These are phyloP conservation scores for Caenorhabditis briggsae DNA, from an alignment of 1,140 invertebrate genomes.

Conservation along the genomic window DNA sequence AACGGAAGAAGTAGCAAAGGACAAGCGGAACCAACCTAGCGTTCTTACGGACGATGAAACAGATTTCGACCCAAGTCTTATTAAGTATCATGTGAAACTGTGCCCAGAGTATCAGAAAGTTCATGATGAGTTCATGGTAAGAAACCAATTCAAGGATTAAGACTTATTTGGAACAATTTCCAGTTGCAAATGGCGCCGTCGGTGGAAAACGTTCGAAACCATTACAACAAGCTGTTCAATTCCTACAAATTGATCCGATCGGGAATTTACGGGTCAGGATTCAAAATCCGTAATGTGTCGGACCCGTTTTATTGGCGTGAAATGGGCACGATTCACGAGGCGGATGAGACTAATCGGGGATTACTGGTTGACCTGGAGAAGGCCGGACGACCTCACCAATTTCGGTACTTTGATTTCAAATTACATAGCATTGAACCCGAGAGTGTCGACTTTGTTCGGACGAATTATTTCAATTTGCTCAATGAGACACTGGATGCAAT, in stretches of 20 bases:
- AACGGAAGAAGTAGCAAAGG: not conserved
- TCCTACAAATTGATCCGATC: not conserved
- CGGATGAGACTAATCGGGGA: not conserved
- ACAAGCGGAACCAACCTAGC: too few relatives aligned
- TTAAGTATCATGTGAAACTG: not conserved
- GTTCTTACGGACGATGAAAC: not conserved
- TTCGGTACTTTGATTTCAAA: not conserved
- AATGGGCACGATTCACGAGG: slow-evolving; percentile 7
- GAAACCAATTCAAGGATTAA: not conserved
- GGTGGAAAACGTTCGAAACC: not conserved
- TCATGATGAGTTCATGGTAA: not conserved
- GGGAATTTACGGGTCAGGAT: slow-evolving; percentile 2
- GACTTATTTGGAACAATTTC: not conserved
- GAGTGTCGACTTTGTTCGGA: not conserved
- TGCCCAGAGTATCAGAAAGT: not conserved
- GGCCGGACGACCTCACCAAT: not conserved
- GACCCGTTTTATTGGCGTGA: not conserved
- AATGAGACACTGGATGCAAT: not conserved
- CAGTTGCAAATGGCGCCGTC: not conserved
- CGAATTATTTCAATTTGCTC: not conserved
- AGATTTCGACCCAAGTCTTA: not conserved
- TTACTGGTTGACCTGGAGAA: not conserved
- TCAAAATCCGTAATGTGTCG: not conserved
- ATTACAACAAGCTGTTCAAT: not conserved
- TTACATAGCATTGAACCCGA: slow-evolving; percentile 9